Percentiles rank a stretch among this genome's conserved stretches.
These are phyloP conservation scores for Spatula versicolor DNA, from an alignment of 2,797 vertebrate species.

Conservation along the genomic window DNA sequence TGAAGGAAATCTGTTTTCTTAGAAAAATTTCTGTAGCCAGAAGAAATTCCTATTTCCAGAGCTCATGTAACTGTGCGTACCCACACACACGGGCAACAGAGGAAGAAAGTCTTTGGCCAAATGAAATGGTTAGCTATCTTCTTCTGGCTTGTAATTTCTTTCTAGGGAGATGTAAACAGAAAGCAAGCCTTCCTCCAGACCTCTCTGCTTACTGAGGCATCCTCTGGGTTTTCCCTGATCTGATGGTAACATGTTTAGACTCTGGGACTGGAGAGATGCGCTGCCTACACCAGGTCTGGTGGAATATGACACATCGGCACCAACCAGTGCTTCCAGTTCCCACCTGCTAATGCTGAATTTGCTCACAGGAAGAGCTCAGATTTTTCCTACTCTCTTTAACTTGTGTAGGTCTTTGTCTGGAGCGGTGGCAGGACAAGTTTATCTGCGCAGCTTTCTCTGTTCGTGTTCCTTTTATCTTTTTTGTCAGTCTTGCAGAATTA, in stretches of 20 bases:
- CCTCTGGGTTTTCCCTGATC: background rate
- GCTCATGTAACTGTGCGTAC: background rate
- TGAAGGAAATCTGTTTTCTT: background rate
- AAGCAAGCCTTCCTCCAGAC: background rate
- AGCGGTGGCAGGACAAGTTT: background rate
- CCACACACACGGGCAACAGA: accelerated
- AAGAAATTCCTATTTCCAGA: background rate
- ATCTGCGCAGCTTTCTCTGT: background rate
- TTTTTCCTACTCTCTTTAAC: background rate
- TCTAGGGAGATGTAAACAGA: background rate
- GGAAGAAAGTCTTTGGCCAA: background rate
- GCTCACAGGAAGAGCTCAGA: background rate
- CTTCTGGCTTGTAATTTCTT: background rate
- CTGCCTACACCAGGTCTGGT: background rate
- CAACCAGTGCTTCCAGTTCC: background rate
- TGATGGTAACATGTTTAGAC: background rate
- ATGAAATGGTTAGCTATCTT: background rate
- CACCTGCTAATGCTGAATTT: background rate
- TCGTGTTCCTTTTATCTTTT: background rate
- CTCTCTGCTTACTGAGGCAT: background rate
- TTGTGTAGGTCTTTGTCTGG: background rate
- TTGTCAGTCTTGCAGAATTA: background rate
- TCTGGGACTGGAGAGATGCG: background rate
- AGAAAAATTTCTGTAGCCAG: background rate
- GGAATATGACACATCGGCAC: background rate